Base-by-base conservation (phyloP, 2,888 invertebrate genomes). In the Euplagia quadripunctaria region DNA sequence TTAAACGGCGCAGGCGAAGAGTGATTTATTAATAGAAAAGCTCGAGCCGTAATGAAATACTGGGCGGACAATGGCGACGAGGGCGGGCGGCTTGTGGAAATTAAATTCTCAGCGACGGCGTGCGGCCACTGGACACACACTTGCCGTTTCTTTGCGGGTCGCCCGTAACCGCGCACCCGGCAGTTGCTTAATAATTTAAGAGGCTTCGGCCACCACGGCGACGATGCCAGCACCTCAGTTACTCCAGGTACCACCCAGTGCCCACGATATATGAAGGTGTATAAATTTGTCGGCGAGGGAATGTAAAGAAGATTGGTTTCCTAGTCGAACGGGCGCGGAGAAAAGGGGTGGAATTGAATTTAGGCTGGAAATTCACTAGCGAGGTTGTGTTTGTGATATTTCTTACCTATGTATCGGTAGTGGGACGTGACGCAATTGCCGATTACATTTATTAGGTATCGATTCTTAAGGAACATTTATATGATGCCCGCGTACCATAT, bases 21-120 rank as follows among this genome's bases (percentile, higher is more conserved):
- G 95, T 96, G 96, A 96, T 96, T 96, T 96, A 96, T 96, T 96
- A 96, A 95, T 96, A 96, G 96, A 95, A 95, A 95, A 96, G 95
- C 95, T 94, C 91, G 91, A 93, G 94, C 94, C 90, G 93, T 95
- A 95, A 96, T 95, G 95, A 95, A 96, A 96, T 95, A 95, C 95
- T 95, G 94, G 94, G 93, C 94, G 94, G 94, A 95, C 96, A 95
- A 95, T 95, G 91, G 94, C 90, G 93, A 91, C 84, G 90, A 90
- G 93, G 93, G 94, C 91, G 92, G 94, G 91, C 90, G 92, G 90
- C 85, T 89, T 87, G 91, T 93, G 93, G 94, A 95, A 96, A 96
- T 96, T 96, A 95, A 95, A 96, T 96, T 95, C 95, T 94, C 92
- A 89, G 90, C 88, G 89, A 87, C 88, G 90, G 85, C 84, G 88